Conservation (phyloP, 2,888 invertebrate species). For the Mallateleia sp. region DNA sequence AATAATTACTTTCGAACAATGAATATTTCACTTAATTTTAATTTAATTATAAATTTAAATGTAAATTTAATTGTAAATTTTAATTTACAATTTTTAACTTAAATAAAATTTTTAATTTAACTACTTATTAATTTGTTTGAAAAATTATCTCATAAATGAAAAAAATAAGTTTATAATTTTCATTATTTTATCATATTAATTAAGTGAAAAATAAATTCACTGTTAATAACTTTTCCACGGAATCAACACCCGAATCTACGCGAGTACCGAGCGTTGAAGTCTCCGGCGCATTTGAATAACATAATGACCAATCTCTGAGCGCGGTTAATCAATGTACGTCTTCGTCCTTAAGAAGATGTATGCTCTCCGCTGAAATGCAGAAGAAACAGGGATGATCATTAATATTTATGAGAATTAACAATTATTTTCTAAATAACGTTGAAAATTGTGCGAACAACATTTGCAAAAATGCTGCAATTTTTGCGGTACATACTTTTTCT, state of each 20-base stretch:
- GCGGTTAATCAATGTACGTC: constrained; percentile 72
- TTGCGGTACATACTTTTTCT: background rate
- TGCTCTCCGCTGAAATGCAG: constrained; percentile 52
- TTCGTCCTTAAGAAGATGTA: constrained; percentile 65
- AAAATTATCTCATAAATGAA: too few species aligned
- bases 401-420: constrained; percentile 62
- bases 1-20: too few species aligned
- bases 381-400: constrained; percentile 46
- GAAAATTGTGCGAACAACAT: constrained; percentile 11
- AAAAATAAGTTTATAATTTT: too few species aligned
- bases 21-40: too few species aligned
- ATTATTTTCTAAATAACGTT: constrained; percentile 62
- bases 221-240: constrained; percentile 20
- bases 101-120: too few species aligned
- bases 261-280: constrained; percentile 65
- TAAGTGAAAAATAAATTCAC: constrained; percentile 13
- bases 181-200: too few species aligned
- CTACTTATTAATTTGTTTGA: too few species aligned
- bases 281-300: constrained; percentile 69
- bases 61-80: too few species aligned
- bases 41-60: too few species aligned
- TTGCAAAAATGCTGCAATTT: background rate
- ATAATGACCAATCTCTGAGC: constrained; percentile 71
- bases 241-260: constrained; percentile 60
- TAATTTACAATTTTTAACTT: too few species aligned